These are phyloP conservation scores for Cepphus grylle DNA, from an alignment of 2,113 vertebrate genomes.

Conservation along the genomic window DNA sequence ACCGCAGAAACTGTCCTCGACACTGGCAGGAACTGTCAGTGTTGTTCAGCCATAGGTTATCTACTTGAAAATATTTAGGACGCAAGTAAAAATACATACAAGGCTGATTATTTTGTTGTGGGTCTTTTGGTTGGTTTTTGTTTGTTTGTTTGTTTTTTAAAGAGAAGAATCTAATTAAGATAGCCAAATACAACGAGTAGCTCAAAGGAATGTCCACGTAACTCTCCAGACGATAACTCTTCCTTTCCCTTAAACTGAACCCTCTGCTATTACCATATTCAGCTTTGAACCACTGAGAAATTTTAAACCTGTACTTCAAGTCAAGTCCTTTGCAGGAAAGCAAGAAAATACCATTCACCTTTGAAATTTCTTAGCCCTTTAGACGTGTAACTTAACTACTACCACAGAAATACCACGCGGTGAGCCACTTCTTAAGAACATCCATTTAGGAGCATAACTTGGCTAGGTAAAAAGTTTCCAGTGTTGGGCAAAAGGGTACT, in stretches of 20 bases:
- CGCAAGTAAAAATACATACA: background rate
- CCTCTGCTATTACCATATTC: background rate
- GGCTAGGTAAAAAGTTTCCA: background rate
- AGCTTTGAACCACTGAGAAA: background rate
- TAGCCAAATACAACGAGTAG: background rate
- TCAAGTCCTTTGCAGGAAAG: background rate
- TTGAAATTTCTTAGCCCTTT: background rate
- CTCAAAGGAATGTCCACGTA: background rate
- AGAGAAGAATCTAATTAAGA: background rate
- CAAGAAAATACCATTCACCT: background rate
- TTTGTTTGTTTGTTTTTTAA: background rate
- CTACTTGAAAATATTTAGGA: background rate
- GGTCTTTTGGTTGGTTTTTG: background rate
- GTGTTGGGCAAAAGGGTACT: background rate
- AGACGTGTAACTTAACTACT: background rate
- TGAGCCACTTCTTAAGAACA: background rate
- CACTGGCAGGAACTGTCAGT: background rate
- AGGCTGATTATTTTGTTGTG: background rate
- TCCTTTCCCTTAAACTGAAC: background rate
- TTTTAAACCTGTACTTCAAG: background rate
- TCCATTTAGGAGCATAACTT: background rate
- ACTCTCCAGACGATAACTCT: background rate
- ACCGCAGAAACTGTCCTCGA: background rate
- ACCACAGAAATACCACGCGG: fast-evolving
- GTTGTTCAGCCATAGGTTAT: fast-evolving